These are phyloP conservation scores for Coenonympha arcania DNA, from an alignment of 2,888 invertebrate species.

Conservation along the genomic window DNA sequence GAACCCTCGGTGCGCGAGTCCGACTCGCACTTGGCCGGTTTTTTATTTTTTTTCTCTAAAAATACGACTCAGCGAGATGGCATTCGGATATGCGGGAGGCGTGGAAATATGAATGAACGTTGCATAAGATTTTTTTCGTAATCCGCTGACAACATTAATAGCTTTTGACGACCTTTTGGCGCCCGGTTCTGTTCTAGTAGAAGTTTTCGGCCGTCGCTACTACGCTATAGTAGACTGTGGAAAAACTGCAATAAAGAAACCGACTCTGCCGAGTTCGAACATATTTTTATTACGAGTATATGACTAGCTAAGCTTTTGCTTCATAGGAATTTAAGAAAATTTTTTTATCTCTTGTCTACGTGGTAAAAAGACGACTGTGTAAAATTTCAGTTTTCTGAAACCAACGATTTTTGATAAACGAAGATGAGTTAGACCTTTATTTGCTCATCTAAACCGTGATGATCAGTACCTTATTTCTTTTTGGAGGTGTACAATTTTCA, in stretches of 20 bases:
- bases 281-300: too few species aligned
- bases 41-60: neutral
- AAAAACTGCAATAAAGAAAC: neutral
- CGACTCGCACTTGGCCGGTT: neutral
- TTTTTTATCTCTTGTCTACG: neutral
- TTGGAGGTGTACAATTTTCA: too few species aligned
- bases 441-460: too few species aligned
- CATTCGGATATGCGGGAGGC: neutral
- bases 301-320: too few species aligned
- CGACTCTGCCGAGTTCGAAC: too few species aligned
- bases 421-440: too few species aligned
- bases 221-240: neutral
- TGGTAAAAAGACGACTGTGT: too few species aligned
- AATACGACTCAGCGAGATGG: neutral
- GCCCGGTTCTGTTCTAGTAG: neutral
- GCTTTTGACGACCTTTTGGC: neutral
- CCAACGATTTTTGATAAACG: too few species aligned
- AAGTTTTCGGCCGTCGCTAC: neutral
- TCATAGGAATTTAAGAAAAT: neutral
- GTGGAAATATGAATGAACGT: neutral
- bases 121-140: conserved; percentile 1
- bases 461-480: too few species aligned
- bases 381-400: too few species aligned
- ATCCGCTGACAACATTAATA: neutral
- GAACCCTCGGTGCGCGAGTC: too few species aligned